phyloP scores from a whole-genome alignment of 2,888 invertebrate species.

The Leucophora obtusa region DNA sequence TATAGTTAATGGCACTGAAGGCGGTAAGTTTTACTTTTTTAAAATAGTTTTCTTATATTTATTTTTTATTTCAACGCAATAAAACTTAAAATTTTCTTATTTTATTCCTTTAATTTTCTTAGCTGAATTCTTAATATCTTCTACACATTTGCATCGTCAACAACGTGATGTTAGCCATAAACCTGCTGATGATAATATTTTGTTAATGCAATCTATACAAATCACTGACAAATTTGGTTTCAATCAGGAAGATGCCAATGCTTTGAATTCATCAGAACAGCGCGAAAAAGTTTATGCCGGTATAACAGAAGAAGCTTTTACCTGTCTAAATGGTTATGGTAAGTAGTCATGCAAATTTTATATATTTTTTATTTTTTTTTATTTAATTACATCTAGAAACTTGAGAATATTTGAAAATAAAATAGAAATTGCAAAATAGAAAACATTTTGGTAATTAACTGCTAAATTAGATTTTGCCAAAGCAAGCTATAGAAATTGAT shows the following conservation, averaged over 20 bases:
- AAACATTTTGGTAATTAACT: too few relatives aligned
- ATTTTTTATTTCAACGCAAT: background rate
- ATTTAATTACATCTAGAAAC: too few relatives aligned
- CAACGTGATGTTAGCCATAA: slow-evolving; percentile 77
- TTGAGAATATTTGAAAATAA: too few relatives aligned
- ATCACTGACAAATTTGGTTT: slow-evolving; percentile 96
- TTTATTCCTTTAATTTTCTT: slow-evolving; percentile 42
- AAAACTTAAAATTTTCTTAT: background rate
- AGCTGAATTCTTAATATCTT: slow-evolving; percentile 71
- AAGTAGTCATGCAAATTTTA: slow-evolving; percentile 64
- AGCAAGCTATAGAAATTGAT: too few relatives aligned
- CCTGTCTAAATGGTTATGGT: slow-evolving; percentile 79
- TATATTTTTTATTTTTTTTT: too few relatives aligned
- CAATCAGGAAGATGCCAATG: slow-evolving; percentile 83
- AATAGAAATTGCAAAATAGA: too few relatives aligned
- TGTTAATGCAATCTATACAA: slow-evolving; percentile 93
- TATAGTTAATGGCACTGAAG: slow-evolving; percentile 79
- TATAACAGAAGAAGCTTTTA: slow-evolving; percentile 80
- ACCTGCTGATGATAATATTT: slow-evolving; percentile 86
- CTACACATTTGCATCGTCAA: slow-evolving; percentile 69
- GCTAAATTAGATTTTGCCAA: too few relatives aligned
- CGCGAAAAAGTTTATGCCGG: slow-evolving; percentile 87
- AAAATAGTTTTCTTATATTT: background rate
- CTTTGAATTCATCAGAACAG: slow-evolving; percentile 77
- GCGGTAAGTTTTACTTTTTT: slow-evolving; percentile 70